These are phyloP conservation scores for Stigmatopora nigra DNA, from an alignment of 2,113 vertebrate genomes.

Conservation along the genomic window DNA sequence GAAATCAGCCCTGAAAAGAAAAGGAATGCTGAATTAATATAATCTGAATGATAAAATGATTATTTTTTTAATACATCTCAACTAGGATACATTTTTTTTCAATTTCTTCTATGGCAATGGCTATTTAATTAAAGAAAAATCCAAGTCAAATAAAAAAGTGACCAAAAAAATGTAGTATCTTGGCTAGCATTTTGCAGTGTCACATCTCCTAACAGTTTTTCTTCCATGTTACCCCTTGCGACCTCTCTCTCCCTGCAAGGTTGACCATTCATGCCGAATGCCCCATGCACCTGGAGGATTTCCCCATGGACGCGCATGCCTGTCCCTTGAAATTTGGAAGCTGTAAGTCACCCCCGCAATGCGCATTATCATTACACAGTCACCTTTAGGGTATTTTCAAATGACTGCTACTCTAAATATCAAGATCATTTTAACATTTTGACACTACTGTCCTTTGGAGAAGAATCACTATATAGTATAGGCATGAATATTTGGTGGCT, in stretches of 20 bases:
- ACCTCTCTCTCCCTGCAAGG: slow-evolving; percentile 55
- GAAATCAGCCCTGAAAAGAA: no score
- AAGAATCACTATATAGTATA: background rate
- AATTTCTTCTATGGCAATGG: no score
- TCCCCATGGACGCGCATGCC: slow-evolving; percentile 96
- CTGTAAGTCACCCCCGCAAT: slow-evolving; percentile 76
- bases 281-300: slow-evolving; percentile 97
- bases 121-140: no score
- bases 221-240: background rate
- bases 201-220: slow-evolving; percentile 8
- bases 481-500: background rate
- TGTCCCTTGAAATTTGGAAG: slow-evolving; percentile 98
- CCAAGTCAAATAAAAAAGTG: background rate
- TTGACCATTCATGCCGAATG: slow-evolving; percentile 96
- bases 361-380: background rate
- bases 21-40: no score
- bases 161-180: background rate
- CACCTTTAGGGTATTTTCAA: background rate
- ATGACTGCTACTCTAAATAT: background rate
- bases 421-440: background rate
- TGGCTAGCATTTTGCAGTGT: slow-evolving; percentile 8
- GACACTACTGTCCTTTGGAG: background rate
- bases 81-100: background rate
- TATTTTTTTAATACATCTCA: background rate
- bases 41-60: background rate